phyloP scores from a whole-genome alignment of 35 echinoderm and acorn worm species.

The Amphiura filiformis region DNA sequence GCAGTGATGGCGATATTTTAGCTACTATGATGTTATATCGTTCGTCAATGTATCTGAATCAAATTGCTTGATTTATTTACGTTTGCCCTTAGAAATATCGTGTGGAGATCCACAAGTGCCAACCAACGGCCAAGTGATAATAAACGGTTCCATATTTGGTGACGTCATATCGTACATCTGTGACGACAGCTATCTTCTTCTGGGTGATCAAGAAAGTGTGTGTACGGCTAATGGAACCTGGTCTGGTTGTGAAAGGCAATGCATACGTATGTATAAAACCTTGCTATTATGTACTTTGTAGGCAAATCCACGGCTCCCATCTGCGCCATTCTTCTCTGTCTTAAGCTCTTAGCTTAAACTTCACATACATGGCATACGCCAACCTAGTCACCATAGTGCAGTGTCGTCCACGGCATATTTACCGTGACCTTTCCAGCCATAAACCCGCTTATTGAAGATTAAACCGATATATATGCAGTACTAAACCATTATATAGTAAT shows the following conservation, averaged over 20 bases:
- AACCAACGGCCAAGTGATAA: not conserved
- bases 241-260: not conserved
- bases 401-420: no score
- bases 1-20: not conserved
- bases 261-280: not conserved
- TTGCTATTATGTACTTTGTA: no score
- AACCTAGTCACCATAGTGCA: no score
- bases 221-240: not conserved
- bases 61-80: not conserved
- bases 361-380: no score
- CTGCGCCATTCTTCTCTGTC: no score
- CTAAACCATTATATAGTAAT: no score
- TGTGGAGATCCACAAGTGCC: not conserved
- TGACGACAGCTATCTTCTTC: not conserved
- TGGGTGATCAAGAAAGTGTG: not conserved
- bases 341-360: no score
- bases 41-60: not conserved
- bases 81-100: not conserved
- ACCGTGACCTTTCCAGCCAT: no score
- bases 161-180: not conserved
- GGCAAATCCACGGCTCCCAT: no score
- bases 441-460: no score
- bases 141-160: not conserved
- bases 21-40: not conserved
- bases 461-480: no score